Evolutionary conservation across 1,140 invertebrate genomes (phyloP), one percentile per base, ranked within the genome.

Genomic region (Rhyacophila brunnea): DNA sequence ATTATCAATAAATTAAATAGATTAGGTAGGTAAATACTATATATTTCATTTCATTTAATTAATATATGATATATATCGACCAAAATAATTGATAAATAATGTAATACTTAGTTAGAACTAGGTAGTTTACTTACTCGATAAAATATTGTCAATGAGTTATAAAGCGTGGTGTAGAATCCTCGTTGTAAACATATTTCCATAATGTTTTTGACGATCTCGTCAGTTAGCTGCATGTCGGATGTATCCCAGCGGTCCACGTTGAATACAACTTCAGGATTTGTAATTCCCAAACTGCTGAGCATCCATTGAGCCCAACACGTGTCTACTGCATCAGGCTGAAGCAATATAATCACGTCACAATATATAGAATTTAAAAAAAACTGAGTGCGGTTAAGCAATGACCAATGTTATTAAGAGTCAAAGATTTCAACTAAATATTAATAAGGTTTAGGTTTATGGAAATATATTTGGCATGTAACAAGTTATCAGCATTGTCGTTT

Each of bases 301-400:
- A 87, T 70, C 85, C 85, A 87, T 20, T 84, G 84, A 19, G 81
- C 78, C 80, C 84, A 86, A 58, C 82, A 80, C 1, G 80, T 74
- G 45, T 83, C 75, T 13, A 82, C 71, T 6, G 85, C 84, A 56
- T 85, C 84, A 46, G 85, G 86, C 84, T 87, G 61, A 63, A 72
- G 43, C 4, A 40, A 45, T 11, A 45, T 15, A 18, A 45, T 17
- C 7, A 45, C 9, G 23, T 28, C n/a, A n/a, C 44, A 18, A 43
- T 7, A 7, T 35, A n/a, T 35, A 7, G 34, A 35, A 35, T 35
- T 35, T 7, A 35, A n/a, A 35, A 35, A 35, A 43, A 7, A 43
- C 10, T n/a, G 5, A 6, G 6, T 43, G 7, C 6, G 40, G 10
- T 14, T 14, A 43, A 43, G 13, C 10, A 43, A n/a, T 43, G 40